Evolutionary conservation across 2,888 invertebrate species (phyloP), one percentile per base, ranked within the genome.

Genomic region (Leptinotarsa tumamoca): DNA sequence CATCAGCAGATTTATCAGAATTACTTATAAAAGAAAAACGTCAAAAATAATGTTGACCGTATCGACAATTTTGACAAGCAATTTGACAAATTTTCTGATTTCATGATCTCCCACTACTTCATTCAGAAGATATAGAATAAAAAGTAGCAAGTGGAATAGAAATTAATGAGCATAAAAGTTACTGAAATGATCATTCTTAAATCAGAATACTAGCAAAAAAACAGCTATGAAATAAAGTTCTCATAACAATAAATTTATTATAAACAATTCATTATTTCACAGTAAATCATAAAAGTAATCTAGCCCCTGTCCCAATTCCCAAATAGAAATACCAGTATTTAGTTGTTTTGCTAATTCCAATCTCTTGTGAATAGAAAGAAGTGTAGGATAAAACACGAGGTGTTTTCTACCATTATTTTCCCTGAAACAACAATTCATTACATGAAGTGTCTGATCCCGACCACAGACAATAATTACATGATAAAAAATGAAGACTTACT

Each of bases 231-330:
- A 17, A 52, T n/a, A 58, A 15, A 23, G 4, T 23, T 15, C 58
- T 58, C 21, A 10, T 21, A 21, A 43, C 7, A 58, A 61, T 43
- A 43, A 43, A 13, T 68, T 68, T 68, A 68, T 68, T 68, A 52
- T 17, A 54, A 68, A 27, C 10, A 51, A 18, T 43, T 43, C 17
- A 4, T 18, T 14, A 49, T 54, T 68, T 91, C 90, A 95, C 80
- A 96, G 90, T 78, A 96, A 90, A 90, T 98, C 98, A 88, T 97
- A 98, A 88, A 98, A 98, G 87, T 96, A 98, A 88, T 97, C 95
- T 21, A 98, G 90, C 27, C 98, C 98, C 89, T 98, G 98, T 0
- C 98, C 98, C n/a, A 98, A 89, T 87, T 98, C 98, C 98, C 98
- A 98, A 83, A 98, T 93, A 0, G 97, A 95, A 66, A 98, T 90